Base-by-base conservation (phyloP, 2,113 vertebrate species). In the Dicerorhinus sumatrensis region DNA sequence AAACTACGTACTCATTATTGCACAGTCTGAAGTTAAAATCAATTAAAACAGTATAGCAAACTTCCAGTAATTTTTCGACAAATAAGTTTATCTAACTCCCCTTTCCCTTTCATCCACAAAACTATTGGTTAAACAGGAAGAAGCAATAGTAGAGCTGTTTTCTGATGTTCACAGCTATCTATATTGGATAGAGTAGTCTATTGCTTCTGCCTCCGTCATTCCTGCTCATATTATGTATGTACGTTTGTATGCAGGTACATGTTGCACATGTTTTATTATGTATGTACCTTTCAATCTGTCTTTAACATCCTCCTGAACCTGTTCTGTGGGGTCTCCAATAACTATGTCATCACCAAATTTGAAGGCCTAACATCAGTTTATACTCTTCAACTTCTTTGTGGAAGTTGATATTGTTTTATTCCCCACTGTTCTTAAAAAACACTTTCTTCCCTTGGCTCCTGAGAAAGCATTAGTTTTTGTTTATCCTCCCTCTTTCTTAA, bases 1-100 rank as follows among this genome's bases (percentile, higher is more conserved):
- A 98, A 97, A 98, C 58, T 83, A 93, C 65, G 60, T 95, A 97
- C 88, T 97, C 79, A 97, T 96, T 91, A 96, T 86, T 95, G 92
- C 95, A 83, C 36, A 96, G 42, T 93, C 16, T 96, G 75, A 97
- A 81, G 83, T 90, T 93, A 96, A 94, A 96, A 96, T 95, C 91
- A 91, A 81, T 89, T 97, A 85, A 95, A 97, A 96, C 17, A 80
- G 36, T 89, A 86, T 18, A 92, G 80, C 48, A 95, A 96, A 93
- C 29, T 58, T 94, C 2, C 13, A 60, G 70, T 33, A 80, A 95
- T 88, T 92, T 97, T 96, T 97, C 31, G 93, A 67, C 72, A 89
- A 84, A 17, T 54, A 82, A 77, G 2, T 36, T 77, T 73, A 80
- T 82, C 51, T 89, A 90, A 65, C 18, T 83, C 7, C 25, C 23